Conservation (phyloP, 1,140 invertebrate species). For the Lepidurus arcticus region DNA sequence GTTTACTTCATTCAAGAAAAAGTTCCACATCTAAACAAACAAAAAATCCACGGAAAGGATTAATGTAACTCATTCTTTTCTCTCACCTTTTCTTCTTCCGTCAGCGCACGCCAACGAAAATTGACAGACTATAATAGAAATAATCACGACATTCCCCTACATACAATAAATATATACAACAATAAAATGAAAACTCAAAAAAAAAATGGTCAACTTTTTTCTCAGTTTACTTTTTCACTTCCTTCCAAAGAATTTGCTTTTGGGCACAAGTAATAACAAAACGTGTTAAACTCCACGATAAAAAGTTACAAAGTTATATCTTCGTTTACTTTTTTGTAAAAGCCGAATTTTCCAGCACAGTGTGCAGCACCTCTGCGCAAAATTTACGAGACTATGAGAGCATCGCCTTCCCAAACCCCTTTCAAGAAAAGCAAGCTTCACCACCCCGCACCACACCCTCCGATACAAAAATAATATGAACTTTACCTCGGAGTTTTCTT, state of each 20-base stretch:
- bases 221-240: background rate
- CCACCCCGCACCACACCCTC: background rate
- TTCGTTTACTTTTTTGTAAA: background rate
- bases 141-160: too few relatives aligned
- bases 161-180: too few relatives aligned
- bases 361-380: background rate
- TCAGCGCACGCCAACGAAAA: too few relatives aligned
- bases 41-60: too few relatives aligned
- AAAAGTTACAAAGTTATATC: background rate
- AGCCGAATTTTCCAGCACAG: constrained; percentile 4
- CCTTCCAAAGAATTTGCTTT: background rate
- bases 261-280: background rate
- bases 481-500: background rate
- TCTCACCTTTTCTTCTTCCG: too few relatives aligned
- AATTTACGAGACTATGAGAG: constrained; percentile 8
- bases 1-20: too few relatives aligned
- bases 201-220: too few relatives aligned
- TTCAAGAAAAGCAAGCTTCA: background rate
- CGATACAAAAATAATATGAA: background rate
- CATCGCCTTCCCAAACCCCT: background rate
- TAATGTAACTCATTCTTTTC: too few relatives aligned
- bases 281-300: background rate
- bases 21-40: too few relatives aligned
- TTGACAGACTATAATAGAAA: too few relatives aligned
- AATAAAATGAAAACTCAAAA: too few relatives aligned